phyloP scores from a whole-genome alignment of 2,113 vertebrate genomes.

The Eudyptes chrysolophus region DNA sequence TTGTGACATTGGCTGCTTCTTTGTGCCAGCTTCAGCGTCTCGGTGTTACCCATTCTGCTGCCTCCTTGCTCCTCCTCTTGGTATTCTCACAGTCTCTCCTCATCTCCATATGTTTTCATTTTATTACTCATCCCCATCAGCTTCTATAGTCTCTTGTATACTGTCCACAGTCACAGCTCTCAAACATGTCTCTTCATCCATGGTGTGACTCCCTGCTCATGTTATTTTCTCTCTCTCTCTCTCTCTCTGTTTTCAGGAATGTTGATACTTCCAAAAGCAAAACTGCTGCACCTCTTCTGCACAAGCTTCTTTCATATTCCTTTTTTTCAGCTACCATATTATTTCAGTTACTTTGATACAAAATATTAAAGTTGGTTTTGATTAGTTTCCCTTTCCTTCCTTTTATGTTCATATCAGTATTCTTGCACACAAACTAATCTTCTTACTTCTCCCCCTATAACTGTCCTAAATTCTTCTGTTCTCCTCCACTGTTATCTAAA shows the following conservation, averaged over 20 bases:
- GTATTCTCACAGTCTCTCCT: background rate
- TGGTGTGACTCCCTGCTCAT: background rate
- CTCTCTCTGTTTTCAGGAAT: background rate
- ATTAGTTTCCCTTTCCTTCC: background rate
- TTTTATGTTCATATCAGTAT: constrained; percentile 1
- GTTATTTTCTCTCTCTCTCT: background rate
- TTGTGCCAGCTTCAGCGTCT: background rate
- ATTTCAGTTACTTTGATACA: background rate
- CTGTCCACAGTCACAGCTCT: background rate
- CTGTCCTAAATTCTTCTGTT: background rate
- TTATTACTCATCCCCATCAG: background rate
- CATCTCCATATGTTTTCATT: background rate
- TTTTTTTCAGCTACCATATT: background rate
- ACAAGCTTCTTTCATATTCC: background rate
- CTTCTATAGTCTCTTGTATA: background rate
- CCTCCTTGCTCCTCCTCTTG: background rate
- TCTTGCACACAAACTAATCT: constrained; percentile 24
- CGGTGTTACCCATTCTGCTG: background rate
- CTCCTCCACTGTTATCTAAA: background rate
- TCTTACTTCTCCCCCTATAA: constrained; percentile 8
- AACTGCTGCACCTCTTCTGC: background rate
- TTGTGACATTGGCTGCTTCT: rapidly evolving
- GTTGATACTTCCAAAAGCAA: background rate
- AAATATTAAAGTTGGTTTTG: constrained; percentile 28
- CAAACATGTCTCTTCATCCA: background rate